These are phyloP conservation scores for Achatina immaculata DNA, from an alignment of 1,140 invertebrate genomes.

Conservation along the genomic window DNA sequence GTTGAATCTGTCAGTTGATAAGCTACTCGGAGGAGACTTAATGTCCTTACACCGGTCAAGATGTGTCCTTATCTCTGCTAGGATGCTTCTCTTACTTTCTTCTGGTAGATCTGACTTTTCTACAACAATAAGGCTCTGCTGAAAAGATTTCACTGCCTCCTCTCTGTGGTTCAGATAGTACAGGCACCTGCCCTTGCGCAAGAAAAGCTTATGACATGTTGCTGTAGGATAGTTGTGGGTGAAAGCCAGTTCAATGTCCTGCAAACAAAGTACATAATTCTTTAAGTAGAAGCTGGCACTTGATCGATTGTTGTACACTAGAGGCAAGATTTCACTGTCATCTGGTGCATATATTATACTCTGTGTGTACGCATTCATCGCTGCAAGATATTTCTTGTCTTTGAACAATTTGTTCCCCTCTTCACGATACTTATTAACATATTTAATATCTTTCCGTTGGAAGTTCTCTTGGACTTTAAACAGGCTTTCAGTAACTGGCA, in stretches of 20 bases:
- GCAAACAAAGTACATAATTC: constrained; percentile 74
- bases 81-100: constrained; percentile 78
- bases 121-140: constrained; percentile 78
- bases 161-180: constrained; percentile 79
- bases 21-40: neutral
- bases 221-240: constrained; percentile 81
- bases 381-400: constrained; percentile 81
- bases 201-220: constrained; percentile 82
- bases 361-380: constrained; percentile 82
- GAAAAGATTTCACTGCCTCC: constrained; percentile 59
- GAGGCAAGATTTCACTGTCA: constrained; percentile 72
- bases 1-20: constrained; percentile 37
- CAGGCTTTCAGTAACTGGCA: constrained; percentile 54
- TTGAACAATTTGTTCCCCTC: constrained; percentile 85
- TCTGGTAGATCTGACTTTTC: constrained; percentile 78
- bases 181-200: constrained; percentile 83
- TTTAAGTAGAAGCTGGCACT: constrained; percentile 86
- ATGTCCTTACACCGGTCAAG: constrained; percentile 47
- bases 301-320: constrained; percentile 88
- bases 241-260: constrained; percentile 81
- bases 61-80: constrained; percentile 77
- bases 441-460: constrained; percentile 76
- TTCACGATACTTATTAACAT: constrained; percentile 79
- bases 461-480: constrained; percentile 51
- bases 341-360: constrained; percentile 69